These are phyloP conservation scores for Halcyon badia DNA, from an alignment of 2,797 vertebrate genomes.

Conservation along the genomic window DNA sequence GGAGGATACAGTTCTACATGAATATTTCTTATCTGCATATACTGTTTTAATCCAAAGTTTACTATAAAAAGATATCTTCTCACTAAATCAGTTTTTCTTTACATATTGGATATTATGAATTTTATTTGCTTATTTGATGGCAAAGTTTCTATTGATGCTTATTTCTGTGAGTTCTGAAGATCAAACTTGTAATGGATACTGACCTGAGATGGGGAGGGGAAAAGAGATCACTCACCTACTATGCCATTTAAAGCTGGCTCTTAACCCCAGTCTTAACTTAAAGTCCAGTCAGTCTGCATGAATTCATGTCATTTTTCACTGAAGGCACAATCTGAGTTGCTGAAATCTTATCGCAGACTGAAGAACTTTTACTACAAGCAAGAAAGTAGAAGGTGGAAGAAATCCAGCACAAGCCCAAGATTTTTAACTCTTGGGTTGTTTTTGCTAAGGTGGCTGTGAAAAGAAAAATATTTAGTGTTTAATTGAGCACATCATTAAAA, in stretches of 20 bases:
- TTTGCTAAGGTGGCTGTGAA: neutral
- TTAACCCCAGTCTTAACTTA: neutral
- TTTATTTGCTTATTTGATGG: neutral
- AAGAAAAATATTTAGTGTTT: neutral
- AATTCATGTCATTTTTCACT: neutral
- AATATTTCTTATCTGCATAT: neutral
- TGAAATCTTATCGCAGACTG: neutral
- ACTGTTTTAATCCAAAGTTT: neutral
- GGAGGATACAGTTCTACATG: neutral
- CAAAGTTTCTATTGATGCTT: neutral
- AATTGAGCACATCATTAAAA: neutral
- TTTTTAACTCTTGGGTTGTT: neutral
- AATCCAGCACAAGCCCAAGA: neutral
- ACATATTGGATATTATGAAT: neutral
- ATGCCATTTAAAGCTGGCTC: neutral
- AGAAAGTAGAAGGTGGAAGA: neutral
- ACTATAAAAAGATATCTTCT: neutral
- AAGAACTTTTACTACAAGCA: neutral
- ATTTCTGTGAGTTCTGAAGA: neutral
- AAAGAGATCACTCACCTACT: neutral
- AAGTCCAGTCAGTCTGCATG: neutral
- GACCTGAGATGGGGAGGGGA: neutral
- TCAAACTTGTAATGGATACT: accelerated
- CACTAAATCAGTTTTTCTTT: neutral
- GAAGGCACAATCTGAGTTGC: neutral